Percentiles rank a stretch among this genome's conserved stretches.
These are phyloP conservation scores for Acipenser oxyrinchus DNA, from an alignment of 2,797 vertebrate species.

Conservation along the genomic window DNA sequence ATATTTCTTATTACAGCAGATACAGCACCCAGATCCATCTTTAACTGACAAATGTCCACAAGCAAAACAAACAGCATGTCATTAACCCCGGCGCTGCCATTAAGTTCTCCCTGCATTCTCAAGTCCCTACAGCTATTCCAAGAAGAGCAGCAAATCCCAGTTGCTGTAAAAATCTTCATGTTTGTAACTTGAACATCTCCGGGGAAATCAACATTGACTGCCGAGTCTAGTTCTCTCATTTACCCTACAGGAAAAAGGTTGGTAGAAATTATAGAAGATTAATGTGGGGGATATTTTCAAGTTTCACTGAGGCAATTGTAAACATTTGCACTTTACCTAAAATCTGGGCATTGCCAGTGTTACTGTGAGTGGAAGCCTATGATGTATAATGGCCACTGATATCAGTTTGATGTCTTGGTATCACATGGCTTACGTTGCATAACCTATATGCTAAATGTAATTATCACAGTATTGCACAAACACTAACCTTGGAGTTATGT, in stretches of 20 bases:
- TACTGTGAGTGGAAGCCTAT: too few species aligned
- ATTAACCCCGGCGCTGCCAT: background rate
- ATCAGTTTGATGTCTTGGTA: too few species aligned
- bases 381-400: too few species aligned
- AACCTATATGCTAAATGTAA: too few species aligned
- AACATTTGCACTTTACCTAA: background rate
- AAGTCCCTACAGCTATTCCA: conserved; percentile 3
- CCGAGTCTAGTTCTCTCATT: background rate
- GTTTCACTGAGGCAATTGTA: background rate
- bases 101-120: background rate
- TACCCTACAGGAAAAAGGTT: conserved; percentile 2
- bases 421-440: too few species aligned
- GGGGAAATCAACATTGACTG: conserved; percentile 6
- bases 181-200: background rate
- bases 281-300: background rate
- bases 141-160: background rate
- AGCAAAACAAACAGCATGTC: background rate
- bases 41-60: background rate
- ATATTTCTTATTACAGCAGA: too few species aligned
- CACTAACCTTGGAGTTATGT: background rate
- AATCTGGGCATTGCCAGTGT: too few species aligned
- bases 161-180: background rate
- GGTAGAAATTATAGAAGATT: background rate
- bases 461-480: background rate
- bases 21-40: too few species aligned